Evolutionary conservation across 2,888 invertebrate species (phyloP).

Genomic region (Caenorhabditis wallacei): DNA sequence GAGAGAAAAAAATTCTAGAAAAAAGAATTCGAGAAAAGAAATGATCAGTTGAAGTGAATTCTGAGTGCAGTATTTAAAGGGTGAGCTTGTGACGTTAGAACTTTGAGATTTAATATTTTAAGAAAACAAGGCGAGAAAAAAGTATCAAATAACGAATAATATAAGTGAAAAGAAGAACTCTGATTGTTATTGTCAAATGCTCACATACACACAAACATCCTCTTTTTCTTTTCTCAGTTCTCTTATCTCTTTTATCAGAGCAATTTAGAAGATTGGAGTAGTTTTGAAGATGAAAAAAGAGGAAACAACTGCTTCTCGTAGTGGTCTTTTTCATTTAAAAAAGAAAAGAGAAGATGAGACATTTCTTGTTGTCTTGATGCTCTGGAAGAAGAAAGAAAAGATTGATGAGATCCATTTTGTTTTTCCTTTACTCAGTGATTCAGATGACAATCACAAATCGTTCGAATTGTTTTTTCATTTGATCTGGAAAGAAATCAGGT

Average conservation of each 20-base stretch:
- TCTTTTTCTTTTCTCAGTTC: conserved; percentile 1
- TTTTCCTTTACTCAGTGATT: conserved; percentile 1
- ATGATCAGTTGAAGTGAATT: background rate
- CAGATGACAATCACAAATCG: conserved; percentile 41
- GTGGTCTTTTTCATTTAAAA: conserved; percentile 16
- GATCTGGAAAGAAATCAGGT: conserved; percentile 13
- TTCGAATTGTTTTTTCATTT: conserved; percentile 12
- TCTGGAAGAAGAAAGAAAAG: conserved; percentile 13
- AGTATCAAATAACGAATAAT: conserved; percentile 22
- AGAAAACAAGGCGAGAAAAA: conserved; percentile 11
- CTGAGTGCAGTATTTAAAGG: conserved; percentile 28
- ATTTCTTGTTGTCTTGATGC: conserved; percentile 27
- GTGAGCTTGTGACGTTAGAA: conserved; percentile 9
- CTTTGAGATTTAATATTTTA: conserved; percentile 33
- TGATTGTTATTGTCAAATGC: conserved; percentile 39
- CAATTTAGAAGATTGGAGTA: conserved; percentile 28
- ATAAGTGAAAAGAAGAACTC: conserved; percentile 25
- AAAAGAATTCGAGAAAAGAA: background rate
- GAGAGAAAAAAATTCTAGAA: background rate
- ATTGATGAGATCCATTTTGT: conserved; percentile 29
- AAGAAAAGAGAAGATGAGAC: background rate
- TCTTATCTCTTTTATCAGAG: conserved; percentile 27
- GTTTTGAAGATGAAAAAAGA: conserved; percentile 9
- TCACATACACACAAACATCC: conserved; percentile 19
- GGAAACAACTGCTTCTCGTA: conserved; percentile 39